These are phyloP conservation scores for Pherbina coryleti DNA, from an alignment of 2,888 invertebrate species.

Conservation along the genomic window DNA sequence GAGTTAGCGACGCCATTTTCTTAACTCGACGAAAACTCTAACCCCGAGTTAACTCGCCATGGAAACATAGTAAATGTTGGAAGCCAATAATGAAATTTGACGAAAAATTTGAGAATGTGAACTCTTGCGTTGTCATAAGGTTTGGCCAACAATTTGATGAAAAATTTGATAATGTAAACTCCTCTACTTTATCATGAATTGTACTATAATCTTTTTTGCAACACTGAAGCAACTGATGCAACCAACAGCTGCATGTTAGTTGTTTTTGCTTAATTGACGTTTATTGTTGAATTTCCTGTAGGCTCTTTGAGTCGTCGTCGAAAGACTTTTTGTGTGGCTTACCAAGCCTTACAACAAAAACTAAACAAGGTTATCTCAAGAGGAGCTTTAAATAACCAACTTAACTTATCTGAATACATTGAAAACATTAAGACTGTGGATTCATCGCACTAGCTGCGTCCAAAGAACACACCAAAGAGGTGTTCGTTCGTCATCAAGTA, in stretches of 20 bases:
- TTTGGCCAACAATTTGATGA: no score
- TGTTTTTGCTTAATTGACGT: neutral
- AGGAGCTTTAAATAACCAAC: neutral
- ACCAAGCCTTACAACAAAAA: conserved; percentile 5
- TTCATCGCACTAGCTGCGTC: neutral
- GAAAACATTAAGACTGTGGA: neutral
- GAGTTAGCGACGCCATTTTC: no score
- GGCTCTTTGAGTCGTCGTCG: neutral
- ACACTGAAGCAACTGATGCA: neutral
- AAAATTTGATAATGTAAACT: no score
- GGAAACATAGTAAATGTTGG: no score
- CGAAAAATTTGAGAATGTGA: no score
- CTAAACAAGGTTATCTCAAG: neutral
- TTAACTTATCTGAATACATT: neutral
- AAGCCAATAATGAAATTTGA: no score
- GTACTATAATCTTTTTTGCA: neutral
- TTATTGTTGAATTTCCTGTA: neutral
- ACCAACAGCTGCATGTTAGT: neutral
- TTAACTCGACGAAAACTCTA: no score
- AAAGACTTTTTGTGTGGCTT: conserved; percentile 19
- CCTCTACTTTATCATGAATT: no score
- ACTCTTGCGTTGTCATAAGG: no score
- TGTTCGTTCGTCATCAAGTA: neutral
- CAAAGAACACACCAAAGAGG: neutral
- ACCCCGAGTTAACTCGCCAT: no score